Base-by-base conservation (phyloP, 2,888 invertebrate genomes). In the Limnephilus auricula region DNA sequence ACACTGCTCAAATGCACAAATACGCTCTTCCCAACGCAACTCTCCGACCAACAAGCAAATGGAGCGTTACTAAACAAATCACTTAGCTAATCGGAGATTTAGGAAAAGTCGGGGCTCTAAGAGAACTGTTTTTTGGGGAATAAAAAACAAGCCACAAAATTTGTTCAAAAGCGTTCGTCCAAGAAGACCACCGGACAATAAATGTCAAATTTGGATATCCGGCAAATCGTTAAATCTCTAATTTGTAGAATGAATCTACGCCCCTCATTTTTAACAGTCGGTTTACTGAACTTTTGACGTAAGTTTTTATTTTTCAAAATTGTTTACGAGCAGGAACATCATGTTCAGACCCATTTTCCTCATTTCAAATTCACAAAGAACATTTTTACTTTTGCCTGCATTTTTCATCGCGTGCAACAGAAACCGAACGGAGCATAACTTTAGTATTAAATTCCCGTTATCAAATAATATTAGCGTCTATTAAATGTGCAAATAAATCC, bases 361-460 rank as follows among this genome's bases (percentile, higher is more conserved):
- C 78, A 78, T 88, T 79, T 88, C 78, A 30, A 30, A 88, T 88
- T 88, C 78, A 79, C 18, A 88, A 34, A 78, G 9, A 25, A 78
- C 65, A 88, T 78, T 78, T 34, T 88, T 88, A 65, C 32, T 88
- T 88, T 78, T 78, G 31, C 32, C 32, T 78, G 87, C 65, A 88
- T 88, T 88, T 65, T 88, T 78, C 78, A 65, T 88, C 87, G 87
- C 87, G 87, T 88, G 87, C 87, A 65, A 25, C 87, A 9, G 87
- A 12, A 88, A 79, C 87, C 31, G 12, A 31, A 40, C 31, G 34
- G n/a, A 78, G 18, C 87, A 78, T 78, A 78, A 88, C 78, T 88
- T 88, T 31, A 34, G 18, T 88, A 79, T 25, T 45, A 85, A 85
- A 85, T 85, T 85, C 40, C 85, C 30, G 85, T 45, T 85, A 85